phyloP scores from a whole-genome alignment of 2,888 invertebrate species.

The Coronaproctus castanopsis region DNA sequence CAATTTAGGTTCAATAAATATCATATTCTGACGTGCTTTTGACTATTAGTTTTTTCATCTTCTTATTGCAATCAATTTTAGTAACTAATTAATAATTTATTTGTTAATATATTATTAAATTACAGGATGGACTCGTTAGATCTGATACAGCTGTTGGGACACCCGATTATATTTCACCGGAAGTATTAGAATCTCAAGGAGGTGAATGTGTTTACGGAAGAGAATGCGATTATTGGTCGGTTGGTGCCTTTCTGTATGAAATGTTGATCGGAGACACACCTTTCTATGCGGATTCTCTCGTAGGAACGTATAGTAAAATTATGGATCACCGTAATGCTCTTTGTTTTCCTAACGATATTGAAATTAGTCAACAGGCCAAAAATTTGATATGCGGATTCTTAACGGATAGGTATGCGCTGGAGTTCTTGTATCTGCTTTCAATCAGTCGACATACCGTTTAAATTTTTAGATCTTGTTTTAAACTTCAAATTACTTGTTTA shows the following conservation, averaged over 20 bases:
- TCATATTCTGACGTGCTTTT: too few relatives aligned
- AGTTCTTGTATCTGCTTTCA: too few relatives aligned
- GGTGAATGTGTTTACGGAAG: slow-evolving; percentile 88
- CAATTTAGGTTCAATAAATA: too few relatives aligned
- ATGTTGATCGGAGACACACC: slow-evolving; percentile 98
- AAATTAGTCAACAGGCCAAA: slow-evolving; percentile 57
- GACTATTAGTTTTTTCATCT: too few relatives aligned
- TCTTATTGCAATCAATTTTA: too few relatives aligned
- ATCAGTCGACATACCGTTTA: too few relatives aligned
- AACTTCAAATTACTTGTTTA: too few relatives aligned
- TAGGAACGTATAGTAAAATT: slow-evolving; percentile 95
- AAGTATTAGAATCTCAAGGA: slow-evolving; percentile 91
- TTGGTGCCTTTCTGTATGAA: slow-evolving; percentile 95
- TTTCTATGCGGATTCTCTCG: slow-evolving; percentile 88
- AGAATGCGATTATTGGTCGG: slow-evolving; percentile 99
- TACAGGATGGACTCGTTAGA: slow-evolving; percentile 71
- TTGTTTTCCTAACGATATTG: slow-evolving; percentile 83
- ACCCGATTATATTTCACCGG: slow-evolving; percentile 97
- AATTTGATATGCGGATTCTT: slow-evolving; percentile 81
- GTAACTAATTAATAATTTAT: too few relatives aligned
- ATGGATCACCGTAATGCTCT: slow-evolving; percentile 96
- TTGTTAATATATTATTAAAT: too few relatives aligned
- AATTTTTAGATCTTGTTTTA: neutral
- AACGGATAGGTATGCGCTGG: slow-evolving; percentile 75
- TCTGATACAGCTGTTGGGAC: slow-evolving; percentile 98